Evolutionary conservation across 2,888 invertebrate genomes (phyloP).

Genomic region (Sphecodes monilicornis): DNA sequence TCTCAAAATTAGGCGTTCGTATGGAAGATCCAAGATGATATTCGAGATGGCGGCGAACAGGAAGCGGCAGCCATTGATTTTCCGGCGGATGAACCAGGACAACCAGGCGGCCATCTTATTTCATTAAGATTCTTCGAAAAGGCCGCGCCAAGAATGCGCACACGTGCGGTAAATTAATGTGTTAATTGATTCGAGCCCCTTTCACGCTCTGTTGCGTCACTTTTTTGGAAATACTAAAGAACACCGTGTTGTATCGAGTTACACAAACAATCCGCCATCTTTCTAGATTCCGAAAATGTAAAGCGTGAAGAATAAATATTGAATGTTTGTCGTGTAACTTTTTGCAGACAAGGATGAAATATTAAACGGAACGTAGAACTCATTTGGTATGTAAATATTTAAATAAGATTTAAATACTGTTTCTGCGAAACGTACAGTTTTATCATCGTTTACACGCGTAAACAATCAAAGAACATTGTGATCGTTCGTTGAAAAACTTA

Average conservation of each 20-base stretch:
- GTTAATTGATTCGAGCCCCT: conserved; percentile 53
- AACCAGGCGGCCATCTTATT: conserved; percentile 13
- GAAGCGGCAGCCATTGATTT: conserved; percentile 19
- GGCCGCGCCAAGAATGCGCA: conserved; percentile 14
- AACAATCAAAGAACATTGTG: conserved; percentile 13
- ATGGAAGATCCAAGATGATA: not conserved
- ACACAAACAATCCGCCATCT: not conserved
- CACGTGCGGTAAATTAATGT: conserved; percentile 63
- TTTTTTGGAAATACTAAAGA: conserved; percentile 18
- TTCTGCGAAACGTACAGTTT: conserved; percentile 14
- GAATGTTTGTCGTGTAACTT: not conserved
- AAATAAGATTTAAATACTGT: not conserved
- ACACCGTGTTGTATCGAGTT: not conserved
- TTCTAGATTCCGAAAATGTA: not conserved
- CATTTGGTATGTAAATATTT: not conserved
- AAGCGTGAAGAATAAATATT: not conserved
- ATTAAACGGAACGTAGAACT: not conserved
- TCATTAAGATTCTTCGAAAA: conserved; percentile 35
- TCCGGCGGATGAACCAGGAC: not conserved
- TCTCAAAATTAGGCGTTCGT: not conserved
- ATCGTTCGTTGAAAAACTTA: not conserved
- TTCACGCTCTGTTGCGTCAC: conserved; percentile 31
- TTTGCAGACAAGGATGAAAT: not conserved
- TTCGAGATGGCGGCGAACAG: not conserved
- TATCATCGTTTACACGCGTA: not conserved